Evolutionary conservation across 1,140 invertebrate species (phyloP).

Genomic region (Neodiprion lecontei): DNA sequence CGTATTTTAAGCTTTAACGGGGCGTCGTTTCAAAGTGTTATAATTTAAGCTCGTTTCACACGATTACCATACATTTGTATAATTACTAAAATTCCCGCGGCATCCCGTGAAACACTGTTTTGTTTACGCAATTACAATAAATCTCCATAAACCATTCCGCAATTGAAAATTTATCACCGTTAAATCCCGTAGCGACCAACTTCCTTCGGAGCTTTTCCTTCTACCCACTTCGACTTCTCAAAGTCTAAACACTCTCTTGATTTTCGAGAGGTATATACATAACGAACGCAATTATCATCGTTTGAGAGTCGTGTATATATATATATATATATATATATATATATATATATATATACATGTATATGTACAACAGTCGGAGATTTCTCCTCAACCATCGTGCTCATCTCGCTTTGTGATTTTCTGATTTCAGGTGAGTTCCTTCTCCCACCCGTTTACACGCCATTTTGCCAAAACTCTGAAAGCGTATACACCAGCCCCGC

Average conservation of each 20-base stretch:
- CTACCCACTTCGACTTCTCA: too few relatives aligned
- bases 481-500: neutral
- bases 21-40: neutral
- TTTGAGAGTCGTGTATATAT: neutral
- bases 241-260: too few relatives aligned
- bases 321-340: too few relatives aligned
- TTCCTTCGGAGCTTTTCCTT: too few relatives aligned
- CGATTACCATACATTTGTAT: slow-evolving; percentile 4
- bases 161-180: neutral
- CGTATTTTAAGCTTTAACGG: neutral
- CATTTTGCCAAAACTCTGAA: neutral
- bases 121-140: neutral
- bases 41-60: neutral
- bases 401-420: neutral
- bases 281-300: neutral
- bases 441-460: too few relatives aligned
- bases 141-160: neutral
- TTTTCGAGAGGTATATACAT: too few relatives aligned
- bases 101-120: neutral
- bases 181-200: neutral
- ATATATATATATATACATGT: neutral
- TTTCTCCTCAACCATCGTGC: too few relatives aligned
- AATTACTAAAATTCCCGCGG: neutral
- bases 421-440: slow-evolving; percentile 4
- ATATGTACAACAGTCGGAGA: too few relatives aligned